These are phyloP conservation scores for Orthonevra nobilis DNA, from an alignment of 2,888 invertebrate species.

Conservation along the genomic window DNA sequence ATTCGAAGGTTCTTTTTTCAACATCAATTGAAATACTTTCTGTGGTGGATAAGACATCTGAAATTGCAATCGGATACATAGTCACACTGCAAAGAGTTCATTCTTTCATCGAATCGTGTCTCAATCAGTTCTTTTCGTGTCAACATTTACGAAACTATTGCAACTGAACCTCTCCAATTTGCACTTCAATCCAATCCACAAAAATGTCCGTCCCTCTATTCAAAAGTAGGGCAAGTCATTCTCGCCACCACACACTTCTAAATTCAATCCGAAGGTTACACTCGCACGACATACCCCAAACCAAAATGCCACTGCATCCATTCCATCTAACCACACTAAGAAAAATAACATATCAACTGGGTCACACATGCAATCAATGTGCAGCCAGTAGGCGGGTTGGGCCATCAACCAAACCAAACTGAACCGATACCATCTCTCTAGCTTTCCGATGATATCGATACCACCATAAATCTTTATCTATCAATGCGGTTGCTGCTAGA, in stretches of 20 bases:
- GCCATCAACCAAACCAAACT: no score
- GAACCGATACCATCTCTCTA: slow-evolving; percentile 48
- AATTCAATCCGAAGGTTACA: slow-evolving; percentile 25
- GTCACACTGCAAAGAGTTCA: no score
- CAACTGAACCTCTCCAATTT: slow-evolving; percentile 6
- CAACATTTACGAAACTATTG: slow-evolving; percentile 3
- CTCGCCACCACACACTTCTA: no score
- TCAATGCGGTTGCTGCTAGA: slow-evolving; percentile 51
- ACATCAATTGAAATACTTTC: no score
- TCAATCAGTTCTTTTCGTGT: slow-evolving; percentile 10
- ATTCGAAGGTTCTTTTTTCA: no score
- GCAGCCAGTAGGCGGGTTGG: slow-evolving; percentile 43
- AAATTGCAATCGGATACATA: no score
- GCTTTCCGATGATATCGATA: slow-evolving; percentile 41
- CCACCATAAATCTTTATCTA: slow-evolving; percentile 65
- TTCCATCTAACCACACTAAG: slow-evolving; percentile 6
- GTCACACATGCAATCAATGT: slow-evolving; percentile 43
- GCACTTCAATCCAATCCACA: slow-evolving; percentile 18
- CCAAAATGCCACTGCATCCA: slow-evolving; percentile 35
- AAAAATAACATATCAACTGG: slow-evolving; percentile 42
- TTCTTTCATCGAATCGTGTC: background rate
- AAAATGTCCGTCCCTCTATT: background rate
- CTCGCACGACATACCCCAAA: slow-evolving; percentile 18
- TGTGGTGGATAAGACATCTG: no score
- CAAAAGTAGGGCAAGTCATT: slow-evolving; percentile 11